Evolutionary conservation across 2,888 invertebrate species (phyloP), one percentile per base, ranked within the genome.

Genomic region (Dyspetes luteomarginatus): DNA sequence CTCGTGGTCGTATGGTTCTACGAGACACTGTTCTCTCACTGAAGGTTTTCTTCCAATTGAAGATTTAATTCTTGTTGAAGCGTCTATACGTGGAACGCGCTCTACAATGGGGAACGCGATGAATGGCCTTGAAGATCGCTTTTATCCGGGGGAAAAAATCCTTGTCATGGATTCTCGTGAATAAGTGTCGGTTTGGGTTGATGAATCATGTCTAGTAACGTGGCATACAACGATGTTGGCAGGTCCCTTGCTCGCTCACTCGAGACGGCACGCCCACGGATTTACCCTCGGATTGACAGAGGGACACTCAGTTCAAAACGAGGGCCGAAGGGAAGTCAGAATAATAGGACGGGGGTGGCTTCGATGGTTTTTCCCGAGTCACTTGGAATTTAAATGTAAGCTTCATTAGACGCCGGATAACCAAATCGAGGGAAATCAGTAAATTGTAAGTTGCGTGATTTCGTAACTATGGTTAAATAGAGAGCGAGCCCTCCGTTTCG

Each of bases 281-380:
- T 79, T 79, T 69, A 67, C 58, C 58, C 71, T 36, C 12, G 65
- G 64, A 69, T 74, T 65, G 79, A 79, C 56, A 64, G 79, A 75
- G 64, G 62, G 64, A 74, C 68, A 36, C 64, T 79, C 45, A 64
- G 45, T 26, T 56, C 30, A 30, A 62, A 52, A 69, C 26, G 56
- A 52, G 67, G 67, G n/a, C n/a, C 60, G 50, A 69, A 36, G 22
- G 48, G 45, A 60, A 68, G 50, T 50, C 56, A 30, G 15, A 60
- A 28, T 41, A 30, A 36, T 17, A 64, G n/a, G 3, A 26, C n/a
- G 26, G 22, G 50, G 41, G 50, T 22, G 50, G n/a, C 24, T 60
- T 41, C 50, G 36, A 67, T 36, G 43, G 69, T 55, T 55, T 60
- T 30, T 45, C 52, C 62, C 17, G 65, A 41, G 19, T 55, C 41